phyloP scores from a whole-genome alignment of 2,888 invertebrate genomes.

The Thelaira solivaga region DNA sequence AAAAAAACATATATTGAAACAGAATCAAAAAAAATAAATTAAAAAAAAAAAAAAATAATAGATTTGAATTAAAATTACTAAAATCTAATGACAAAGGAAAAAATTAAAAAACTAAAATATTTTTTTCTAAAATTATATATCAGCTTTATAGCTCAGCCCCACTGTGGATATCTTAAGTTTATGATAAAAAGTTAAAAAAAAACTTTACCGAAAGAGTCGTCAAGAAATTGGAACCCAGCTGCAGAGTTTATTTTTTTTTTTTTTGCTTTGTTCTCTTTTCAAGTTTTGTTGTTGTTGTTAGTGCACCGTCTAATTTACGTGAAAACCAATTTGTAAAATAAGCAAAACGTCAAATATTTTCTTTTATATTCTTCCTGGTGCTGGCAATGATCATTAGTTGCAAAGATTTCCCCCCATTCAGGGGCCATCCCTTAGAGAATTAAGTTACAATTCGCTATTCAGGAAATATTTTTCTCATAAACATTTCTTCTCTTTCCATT shows the following conservation, averaged over 20 bases:
- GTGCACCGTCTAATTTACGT: constrained; percentile 51
- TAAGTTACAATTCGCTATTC: no score
- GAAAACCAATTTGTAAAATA: constrained; percentile 57
- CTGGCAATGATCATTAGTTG: constrained; percentile 35
- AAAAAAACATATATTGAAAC: no score
- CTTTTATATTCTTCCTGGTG: not conserved
- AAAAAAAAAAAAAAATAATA: no score
- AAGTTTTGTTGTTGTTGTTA: constrained; percentile 23
- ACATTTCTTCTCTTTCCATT: no score
- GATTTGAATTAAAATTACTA: no score
- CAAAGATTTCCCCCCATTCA: not conserved
- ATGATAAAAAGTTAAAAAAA: not conserved
- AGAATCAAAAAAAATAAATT: no score
- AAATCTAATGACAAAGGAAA: no score
- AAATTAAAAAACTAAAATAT: no score
- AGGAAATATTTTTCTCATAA: not conserved
- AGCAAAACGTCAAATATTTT: constrained; percentile 36
- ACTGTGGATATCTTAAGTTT: constrained; percentile 1
- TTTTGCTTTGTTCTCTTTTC: constrained; percentile 1
- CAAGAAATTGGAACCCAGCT: constrained; percentile 41
- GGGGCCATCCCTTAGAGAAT: constrained; percentile 16
- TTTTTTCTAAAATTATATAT: no score
- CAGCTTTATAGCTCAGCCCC: no score
- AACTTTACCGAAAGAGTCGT: not conserved
- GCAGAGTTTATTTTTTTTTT: constrained; percentile 16